Base-by-base conservation (phyloP, 2,113 vertebrate genomes). In the Cromileptes altivelis region DNA sequence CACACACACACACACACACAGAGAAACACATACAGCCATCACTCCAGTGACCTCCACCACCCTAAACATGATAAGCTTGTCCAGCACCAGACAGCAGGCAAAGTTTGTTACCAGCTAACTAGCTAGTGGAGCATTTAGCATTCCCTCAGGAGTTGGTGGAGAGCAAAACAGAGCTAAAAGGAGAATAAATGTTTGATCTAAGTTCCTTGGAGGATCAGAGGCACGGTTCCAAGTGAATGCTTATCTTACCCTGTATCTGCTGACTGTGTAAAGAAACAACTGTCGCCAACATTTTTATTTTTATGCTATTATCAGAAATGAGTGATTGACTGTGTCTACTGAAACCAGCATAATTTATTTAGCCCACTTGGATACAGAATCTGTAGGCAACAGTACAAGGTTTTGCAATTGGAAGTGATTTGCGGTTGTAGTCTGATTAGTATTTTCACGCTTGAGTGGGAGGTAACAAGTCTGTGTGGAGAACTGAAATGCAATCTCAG, bases 11-110 rank as follows among this genome's bases (percentile, higher is more conserved):
- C 8, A 45, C 42, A 45, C 8, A 12, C 42, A 30, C 15, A 80
- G 37, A 81, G 52, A 58, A 21, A 47, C 18, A 37, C 75, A 73
- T 42, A 64, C 42, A 7, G 10, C 37, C 69, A 81, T 40, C 56
- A 70, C 63, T 75, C 47, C 52, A 60, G 19, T 85, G 63, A 89
- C 80, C 69, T 73, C 56, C 70, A 84, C 14, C 37, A 80, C 70
- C 70, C 64, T 27, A 37, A 79, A 76, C 60, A 72, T 45, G 69
- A 73, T 68, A 84, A 79, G 40, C 69, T 13, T 53, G 49, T 4
- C 49, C 21, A 69, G 40, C 63, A 45, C 19, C 40, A 49, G 37
- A 80, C 17, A 53, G n/a, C 56, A 75, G 56, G 40, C 53, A 68
- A 33, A 19, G 52, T 65, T 53, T 33, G 52, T 17, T 12, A 21